These are phyloP conservation scores for Spermophilus dauricus DNA, from an alignment of 2,113 vertebrate species.

Conservation along the genomic window DNA sequence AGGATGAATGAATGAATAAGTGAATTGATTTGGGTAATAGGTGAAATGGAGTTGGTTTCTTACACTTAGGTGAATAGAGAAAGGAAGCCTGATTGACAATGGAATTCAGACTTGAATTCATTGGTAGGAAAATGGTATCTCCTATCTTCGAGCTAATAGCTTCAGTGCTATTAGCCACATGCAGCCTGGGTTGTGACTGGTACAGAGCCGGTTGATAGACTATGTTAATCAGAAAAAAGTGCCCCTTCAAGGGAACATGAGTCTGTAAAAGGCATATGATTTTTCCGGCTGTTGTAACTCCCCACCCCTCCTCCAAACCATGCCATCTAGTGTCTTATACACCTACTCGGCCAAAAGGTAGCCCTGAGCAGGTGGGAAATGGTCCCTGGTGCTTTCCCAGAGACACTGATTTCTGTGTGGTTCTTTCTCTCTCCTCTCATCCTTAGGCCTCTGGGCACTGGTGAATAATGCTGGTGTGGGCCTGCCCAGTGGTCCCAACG, in stretches of 20 bases:
- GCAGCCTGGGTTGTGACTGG: background rate
- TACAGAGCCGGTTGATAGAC: background rate
- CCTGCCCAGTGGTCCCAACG: slow-evolving; percentile 84
- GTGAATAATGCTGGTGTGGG: slow-evolving; percentile 92
- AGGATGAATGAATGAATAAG: background rate
- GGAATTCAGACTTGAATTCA: background rate
- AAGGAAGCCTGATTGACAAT: background rate
- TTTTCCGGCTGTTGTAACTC: background rate
- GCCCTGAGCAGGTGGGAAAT: background rate
- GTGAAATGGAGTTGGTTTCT: background rate
- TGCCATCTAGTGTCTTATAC: background rate
- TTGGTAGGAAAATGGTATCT: background rate
- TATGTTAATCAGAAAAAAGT: background rate
- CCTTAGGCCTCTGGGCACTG: slow-evolving; percentile 92
- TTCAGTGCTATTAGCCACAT: background rate
- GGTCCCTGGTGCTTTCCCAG: background rate
- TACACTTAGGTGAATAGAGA: background rate
- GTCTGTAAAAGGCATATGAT: background rate
- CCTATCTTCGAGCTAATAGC: background rate
- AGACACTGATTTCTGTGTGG: background rate
- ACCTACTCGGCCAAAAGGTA: background rate
- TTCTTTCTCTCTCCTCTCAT: background rate
- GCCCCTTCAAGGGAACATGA: background rate
- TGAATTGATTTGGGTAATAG: background rate
- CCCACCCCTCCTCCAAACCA: background rate